Evolutionary conservation across 1,140 invertebrate species (phyloP).

Genomic region (Pogonognathellus flavescens): DNA sequence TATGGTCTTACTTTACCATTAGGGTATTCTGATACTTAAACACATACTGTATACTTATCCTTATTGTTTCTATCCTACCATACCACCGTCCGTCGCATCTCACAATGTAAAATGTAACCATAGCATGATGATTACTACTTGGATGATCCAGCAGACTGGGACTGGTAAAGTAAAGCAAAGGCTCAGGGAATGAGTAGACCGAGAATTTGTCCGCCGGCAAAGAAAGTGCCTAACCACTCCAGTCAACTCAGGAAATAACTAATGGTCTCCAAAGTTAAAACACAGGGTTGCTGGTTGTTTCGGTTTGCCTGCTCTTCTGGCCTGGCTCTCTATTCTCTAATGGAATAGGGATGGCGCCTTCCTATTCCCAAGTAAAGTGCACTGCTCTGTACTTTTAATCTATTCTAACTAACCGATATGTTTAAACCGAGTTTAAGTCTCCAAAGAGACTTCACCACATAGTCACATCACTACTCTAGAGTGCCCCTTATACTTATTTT

Average conservation of each 20-base stretch:
- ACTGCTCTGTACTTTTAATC: conserved; percentile 17
- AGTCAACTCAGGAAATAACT: conserved; percentile 55
- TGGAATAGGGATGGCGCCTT: conserved; percentile 53
- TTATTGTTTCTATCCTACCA: too few species aligned
- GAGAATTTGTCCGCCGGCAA: conserved; percentile 39
- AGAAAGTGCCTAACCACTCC: conserved; percentile 46
- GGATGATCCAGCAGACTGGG: background rate
- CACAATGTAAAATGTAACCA: background rate
- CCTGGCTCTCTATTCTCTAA: conserved; percentile 27
- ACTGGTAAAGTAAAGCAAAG: background rate
- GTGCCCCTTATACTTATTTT: background rate
- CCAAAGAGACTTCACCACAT: too few species aligned
- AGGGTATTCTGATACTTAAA: too few species aligned
- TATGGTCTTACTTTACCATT: too few species aligned
- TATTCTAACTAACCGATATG: background rate
- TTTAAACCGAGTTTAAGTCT: too few species aligned
- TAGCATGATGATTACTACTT: background rate
- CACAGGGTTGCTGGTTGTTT: conserved; percentile 25
- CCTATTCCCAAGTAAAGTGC: conserved; percentile 30
- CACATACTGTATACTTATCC: too few species aligned
- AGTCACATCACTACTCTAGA: background rate
- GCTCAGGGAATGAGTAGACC: background rate
- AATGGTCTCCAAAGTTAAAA: conserved; percentile 54
- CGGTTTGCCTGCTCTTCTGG: background rate
- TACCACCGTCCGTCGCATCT: background rate